Base-by-base conservation (phyloP, 2,888 invertebrate species). In the Seira sanloemensis region DNA sequence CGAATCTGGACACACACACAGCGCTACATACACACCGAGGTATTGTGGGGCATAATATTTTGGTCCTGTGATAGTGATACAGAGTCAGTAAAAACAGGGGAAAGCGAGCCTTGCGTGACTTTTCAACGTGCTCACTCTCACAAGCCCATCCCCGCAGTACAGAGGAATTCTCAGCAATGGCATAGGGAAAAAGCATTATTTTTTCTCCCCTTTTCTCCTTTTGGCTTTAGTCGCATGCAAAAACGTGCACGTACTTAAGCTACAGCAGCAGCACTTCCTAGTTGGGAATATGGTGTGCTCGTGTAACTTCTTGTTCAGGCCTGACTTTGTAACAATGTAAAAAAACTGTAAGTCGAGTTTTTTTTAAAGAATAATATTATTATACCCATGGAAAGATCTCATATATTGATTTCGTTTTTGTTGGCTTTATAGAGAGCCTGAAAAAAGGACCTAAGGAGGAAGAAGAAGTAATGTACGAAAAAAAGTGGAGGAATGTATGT, bases 111-210 rank as follows among this genome's bases (percentile, higher is more conserved):
- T 84, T 78, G 84, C 84, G 84, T 84, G 84, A 84, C 84, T 84
- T 84, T 62, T 78, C 84, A 75, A 84, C 78, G 84, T 84, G 84
- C 84, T 78, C 23, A 62, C 62, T 62, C n/a, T 21, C 83, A 83
- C 58, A 83, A 71, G 84, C 84, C 84, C 84, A 84, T 84, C 84
- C 84, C 84, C 84, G 84, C 84, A 84, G 78, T 84, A 84, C 67
- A 73, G n/a, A n/a, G 58, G 58, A 74, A 73, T 83, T 78, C 58
- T 16, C 54, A 83, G 83, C 83, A 83, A 73, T 69, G 78, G 73
- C 46, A 78, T 21, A n/a, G 24, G 19, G 76, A 76, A 76, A 58
- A 58, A 77, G 78, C 78, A 74, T 83, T 83, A 78, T 66, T 78
- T 71, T 84, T 75, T 74, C 75, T 84, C 68, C 74, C 67, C 25